Evolutionary conservation across 2,888 invertebrate genomes (phyloP), one percentile per base, ranked within the genome.

Genomic region (Cephus rjabovi): DNA sequence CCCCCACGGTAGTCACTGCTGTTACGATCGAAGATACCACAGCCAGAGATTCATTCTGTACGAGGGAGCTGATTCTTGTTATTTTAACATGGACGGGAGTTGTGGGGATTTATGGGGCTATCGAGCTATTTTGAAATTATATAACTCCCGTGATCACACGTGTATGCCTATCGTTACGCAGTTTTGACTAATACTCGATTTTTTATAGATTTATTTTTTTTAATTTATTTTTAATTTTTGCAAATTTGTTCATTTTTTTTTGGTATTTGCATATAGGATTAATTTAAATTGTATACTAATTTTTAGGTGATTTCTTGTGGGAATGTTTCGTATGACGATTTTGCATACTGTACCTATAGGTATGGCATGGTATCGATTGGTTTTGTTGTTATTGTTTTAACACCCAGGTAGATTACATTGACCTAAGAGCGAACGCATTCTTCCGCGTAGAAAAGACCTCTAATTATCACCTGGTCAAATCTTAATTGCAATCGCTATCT

Each of bases 401-500:
- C 23, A 23, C 56, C 56, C 23, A 56, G 56, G 56, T 23, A 56
- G 56, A 56, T 56, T 56, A 56, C 56, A 56, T 56, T 56, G 56
- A 56, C 56, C 56, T 56, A 56, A 56, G 56, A 56, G 56, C 56
- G 23, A 23, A 23, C 56, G 56, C 56, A 56, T 56, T 56, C 56
- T 56, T 23, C 56, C 23, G 56, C 56, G 23, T 56, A 56, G 34
- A 71, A 71, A 71, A 71, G 71, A 33, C 71, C 34, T 31, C 34
- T 71, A 71, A 71, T 71, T 71, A 71, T 71, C 71, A 71, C 71
- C 71, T 31, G 71, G 71, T 34, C 15, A 34, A 71, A 71, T 71
- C 71, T 71, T 71, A 71, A 71, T 71, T 71, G 71, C 71, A 71
- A 33, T 71, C 71, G 71, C 34, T 71, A 71, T 71, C 71, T 71